These are phyloP conservation scores for Montipora capricornis DNA, from an alignment of 64 coral and sea anemone species.

Conservation along the genomic window DNA sequence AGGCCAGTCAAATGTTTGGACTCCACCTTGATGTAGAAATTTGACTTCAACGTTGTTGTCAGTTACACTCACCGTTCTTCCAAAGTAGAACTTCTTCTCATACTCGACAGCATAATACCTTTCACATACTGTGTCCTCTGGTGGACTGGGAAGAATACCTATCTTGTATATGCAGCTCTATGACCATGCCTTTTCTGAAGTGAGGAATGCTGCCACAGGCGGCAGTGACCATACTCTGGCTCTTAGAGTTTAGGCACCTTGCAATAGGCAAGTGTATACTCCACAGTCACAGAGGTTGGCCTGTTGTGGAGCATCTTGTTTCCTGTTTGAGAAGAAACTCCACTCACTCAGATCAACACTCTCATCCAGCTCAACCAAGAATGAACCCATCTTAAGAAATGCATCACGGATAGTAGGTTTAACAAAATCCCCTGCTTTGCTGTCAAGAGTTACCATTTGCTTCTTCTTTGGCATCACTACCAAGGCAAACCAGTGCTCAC, in stretches of 20 bases:
- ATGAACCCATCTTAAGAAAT: slow-evolving; percentile 26
- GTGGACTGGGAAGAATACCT: neutral
- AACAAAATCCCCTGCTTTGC: neutral
- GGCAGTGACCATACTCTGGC: neutral
- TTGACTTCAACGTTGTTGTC: neutral
- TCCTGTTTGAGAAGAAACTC: slow-evolving; percentile 35
- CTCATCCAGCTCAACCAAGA: neutral
- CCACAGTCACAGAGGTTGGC: slow-evolving; percentile 43
- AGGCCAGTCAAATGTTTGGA: neutral
- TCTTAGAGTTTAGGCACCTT: neutral
- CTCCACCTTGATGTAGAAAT: slow-evolving; percentile 8
- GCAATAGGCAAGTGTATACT: neutral
- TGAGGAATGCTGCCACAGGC: neutral
- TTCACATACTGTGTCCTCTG: slow-evolving; percentile 2
- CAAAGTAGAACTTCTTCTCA: slow-evolving; percentile 1
- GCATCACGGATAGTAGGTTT: neutral
- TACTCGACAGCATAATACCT: slow-evolving; percentile 8
- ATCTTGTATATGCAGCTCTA: neutral
- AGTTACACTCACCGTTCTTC: neutral
- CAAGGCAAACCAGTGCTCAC: slow-evolving; percentile 37
- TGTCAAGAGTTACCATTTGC: slow-evolving; percentile 42
- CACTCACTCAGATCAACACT: slow-evolving; percentile 37
- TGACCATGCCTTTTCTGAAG: neutral
- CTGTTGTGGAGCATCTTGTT: slow-evolving; percentile 54
- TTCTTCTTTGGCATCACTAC: slow-evolving; percentile 23